Percentiles rank a stretch among this genome's conserved stretches.
Evolutionary conservation across 2,113 vertebrate species (phyloP).

Genomic region (Ramphastos sulfuratus): DNA sequence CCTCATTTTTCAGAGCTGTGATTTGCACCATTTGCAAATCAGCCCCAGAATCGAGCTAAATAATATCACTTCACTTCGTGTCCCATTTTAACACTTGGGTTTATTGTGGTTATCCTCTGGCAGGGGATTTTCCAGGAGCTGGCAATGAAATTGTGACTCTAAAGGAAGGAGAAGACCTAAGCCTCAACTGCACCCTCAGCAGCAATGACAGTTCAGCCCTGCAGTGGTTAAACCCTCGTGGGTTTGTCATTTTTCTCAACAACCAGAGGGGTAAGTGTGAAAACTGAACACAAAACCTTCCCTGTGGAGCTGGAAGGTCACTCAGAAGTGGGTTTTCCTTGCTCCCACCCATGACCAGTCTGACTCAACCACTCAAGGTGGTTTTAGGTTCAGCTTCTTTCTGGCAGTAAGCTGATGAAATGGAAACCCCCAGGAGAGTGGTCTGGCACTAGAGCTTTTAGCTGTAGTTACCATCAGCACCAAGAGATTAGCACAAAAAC

Average conservation of each 20-base stretch:
- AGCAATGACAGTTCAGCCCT: accelerated
- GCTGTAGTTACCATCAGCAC: background rate
- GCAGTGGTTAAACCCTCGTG: constrained; percentile 43
- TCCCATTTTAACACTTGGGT: background rate
- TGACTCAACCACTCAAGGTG: background rate
- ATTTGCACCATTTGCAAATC: background rate
- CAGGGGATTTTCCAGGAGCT: constrained; percentile 37
- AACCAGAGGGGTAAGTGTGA: constrained; percentile 24
- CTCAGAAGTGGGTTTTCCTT: background rate
- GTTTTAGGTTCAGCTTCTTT: background rate
- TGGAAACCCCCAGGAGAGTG: background rate
- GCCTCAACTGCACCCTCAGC: background rate
- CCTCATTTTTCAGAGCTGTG: background rate
- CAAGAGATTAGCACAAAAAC: background rate
- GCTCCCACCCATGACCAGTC: background rate
- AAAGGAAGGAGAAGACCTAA: constrained; percentile 46
- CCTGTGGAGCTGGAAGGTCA: background rate
- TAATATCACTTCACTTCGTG: accelerated
- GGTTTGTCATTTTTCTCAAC: constrained; percentile 52
- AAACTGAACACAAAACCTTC: background rate
- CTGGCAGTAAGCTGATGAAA: background rate
- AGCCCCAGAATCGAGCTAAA: background rate
- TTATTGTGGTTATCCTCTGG: no score
- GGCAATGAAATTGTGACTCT: background rate
- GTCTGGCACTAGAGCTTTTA: background rate